Evolutionary conservation across 2,797 vertebrate species (phyloP).

Genomic region (Phataginus tetradactyla): DNA sequence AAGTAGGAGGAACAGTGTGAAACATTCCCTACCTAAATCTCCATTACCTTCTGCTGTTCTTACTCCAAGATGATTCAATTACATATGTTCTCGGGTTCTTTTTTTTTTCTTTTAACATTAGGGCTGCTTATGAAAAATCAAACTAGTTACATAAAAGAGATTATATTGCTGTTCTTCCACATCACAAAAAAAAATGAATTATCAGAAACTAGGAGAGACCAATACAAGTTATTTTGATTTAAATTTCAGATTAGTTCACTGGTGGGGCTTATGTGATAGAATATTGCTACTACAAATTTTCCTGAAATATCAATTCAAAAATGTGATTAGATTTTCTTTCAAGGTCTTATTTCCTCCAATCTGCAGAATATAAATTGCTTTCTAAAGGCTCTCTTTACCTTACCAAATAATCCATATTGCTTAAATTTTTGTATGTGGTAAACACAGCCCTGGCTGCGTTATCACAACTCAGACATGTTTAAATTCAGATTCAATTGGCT

Average conservation of each 20-base stretch:
- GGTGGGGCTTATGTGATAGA: constrained; percentile 41
- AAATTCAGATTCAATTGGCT: constrained; percentile 46
- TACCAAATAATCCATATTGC: constrained; percentile 57
- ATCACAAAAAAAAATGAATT: constrained; percentile 61
- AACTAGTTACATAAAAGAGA: constrained; percentile 66
- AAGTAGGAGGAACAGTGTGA: constrained; percentile 50
- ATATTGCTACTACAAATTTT: constrained; percentile 73
- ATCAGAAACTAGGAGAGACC: constrained; percentile 66
- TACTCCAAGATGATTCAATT: constrained; percentile 69
- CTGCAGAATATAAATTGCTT: constrained; percentile 61
- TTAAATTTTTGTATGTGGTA: constrained; percentile 48
- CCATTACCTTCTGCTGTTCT: constrained; percentile 61
- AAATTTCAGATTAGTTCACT: constrained; percentile 69
- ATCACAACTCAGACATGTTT: constrained; percentile 28
- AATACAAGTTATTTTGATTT: constrained; percentile 72
- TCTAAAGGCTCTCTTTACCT: constrained; percentile 61
- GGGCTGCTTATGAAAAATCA: constrained; percentile 68
- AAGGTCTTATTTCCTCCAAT: constrained; percentile 71
- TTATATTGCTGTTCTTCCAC: constrained; percentile 56
- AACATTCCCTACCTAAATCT: constrained; percentile 51
- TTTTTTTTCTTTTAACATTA: neutral
- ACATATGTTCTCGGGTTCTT: neutral
- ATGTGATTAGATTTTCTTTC: constrained; percentile 72
- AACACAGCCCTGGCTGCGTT: neutral
- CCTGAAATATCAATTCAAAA: constrained; percentile 76